phyloP scores from a whole-genome alignment of 2,888 invertebrate species.

The Micoletzkya japonica region DNA sequence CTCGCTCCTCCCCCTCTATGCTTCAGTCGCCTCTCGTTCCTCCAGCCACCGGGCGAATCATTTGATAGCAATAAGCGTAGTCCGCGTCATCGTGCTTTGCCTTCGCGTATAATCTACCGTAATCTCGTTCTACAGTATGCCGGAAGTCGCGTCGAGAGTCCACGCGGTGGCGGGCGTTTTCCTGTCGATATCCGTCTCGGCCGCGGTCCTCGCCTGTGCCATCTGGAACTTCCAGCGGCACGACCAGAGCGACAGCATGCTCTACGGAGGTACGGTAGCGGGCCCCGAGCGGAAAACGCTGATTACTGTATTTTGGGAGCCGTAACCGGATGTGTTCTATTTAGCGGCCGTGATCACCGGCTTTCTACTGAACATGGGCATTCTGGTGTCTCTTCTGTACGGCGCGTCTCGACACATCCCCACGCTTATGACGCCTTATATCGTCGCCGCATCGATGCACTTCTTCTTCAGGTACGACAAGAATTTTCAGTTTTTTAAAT shows the following conservation, averaged over 20 bases:
- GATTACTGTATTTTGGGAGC: too few species aligned
- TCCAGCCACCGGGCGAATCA: too few species aligned
- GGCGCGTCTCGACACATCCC: constrained; percentile 16
- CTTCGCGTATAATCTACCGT: too few species aligned
- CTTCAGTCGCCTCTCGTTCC: too few species aligned
- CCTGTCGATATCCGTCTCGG: constrained; percentile 22
- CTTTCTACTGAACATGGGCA: constrained; percentile 19
- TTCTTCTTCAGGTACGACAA: constrained; percentile 10
- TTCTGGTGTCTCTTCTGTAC: constrained; percentile 9
- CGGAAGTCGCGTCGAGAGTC: constrained; percentile 15
- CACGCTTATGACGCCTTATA: constrained; percentile 20
- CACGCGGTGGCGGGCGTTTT: constrained; percentile 22
- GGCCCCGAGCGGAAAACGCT: background rate
- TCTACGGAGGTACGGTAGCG: constrained; percentile 23
- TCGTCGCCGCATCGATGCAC: constrained; percentile 23
- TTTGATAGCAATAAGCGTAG: too few species aligned
- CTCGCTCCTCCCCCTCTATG: too few species aligned
- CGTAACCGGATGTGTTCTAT: too few species aligned
- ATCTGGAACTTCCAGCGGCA: constrained; percentile 27
- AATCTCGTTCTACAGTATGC: constrained; percentile 28
- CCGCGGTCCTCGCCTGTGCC: constrained; percentile 20
- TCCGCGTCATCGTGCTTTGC: too few species aligned
- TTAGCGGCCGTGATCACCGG: constrained; percentile 12
- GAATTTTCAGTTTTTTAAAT: too few species aligned
- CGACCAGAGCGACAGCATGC: constrained; percentile 7